Evolutionary conservation across 2,797 vertebrate genomes (phyloP), one percentile per base, ranked within the genome.

Genomic region (Catostomus latipinnis): DNA sequence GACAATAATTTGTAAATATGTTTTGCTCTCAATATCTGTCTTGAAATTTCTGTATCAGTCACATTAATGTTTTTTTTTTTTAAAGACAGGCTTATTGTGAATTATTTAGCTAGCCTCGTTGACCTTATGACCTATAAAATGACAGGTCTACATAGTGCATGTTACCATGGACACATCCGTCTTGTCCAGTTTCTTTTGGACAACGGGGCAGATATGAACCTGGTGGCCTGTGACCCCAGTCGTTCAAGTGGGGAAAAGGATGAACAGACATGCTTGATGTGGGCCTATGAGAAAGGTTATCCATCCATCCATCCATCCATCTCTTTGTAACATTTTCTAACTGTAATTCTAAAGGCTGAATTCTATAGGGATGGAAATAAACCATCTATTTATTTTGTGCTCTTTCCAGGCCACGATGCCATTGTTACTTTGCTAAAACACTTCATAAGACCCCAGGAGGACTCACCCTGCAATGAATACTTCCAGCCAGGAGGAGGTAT

Each of bases 191-290:
- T 98, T 83, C 63, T 99, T 71, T 86, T 98, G 91, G 97, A 98
- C 87, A 96, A 89, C 0, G 97, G 97, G n/a, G 97, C 97, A 2
- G 98, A 99, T 85, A 98, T 98, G 96, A 98, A 98, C 84, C 93
- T 99, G 4, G 96, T 98, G 2, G 96, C 97, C 7, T 97, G 95
- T 74, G 97, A 99, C 89, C 96, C 97, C 74, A 99, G 97, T 91
- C 95, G 97, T 85, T 98, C 97, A 86, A 99, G 97, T 9, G 98
- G 97, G 34, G 96, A 98, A 84, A 98, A 98, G 86, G 97, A 99
- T 4, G 97, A 99, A 84, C 97, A 98, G 90, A 99, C 97, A 0
- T 98, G 97, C 82, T 91, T 99, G 84, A 99, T 98, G 98, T 99
- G 97, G 98, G 97, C 98, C 50, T 99, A 98, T 82, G 97, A 98